Percentiles rank a stretch among this genome's conserved stretches.
Evolutionary conservation across 2,113 vertebrate species (phyloP).

Genomic region (Anolis sagrei): DNA sequence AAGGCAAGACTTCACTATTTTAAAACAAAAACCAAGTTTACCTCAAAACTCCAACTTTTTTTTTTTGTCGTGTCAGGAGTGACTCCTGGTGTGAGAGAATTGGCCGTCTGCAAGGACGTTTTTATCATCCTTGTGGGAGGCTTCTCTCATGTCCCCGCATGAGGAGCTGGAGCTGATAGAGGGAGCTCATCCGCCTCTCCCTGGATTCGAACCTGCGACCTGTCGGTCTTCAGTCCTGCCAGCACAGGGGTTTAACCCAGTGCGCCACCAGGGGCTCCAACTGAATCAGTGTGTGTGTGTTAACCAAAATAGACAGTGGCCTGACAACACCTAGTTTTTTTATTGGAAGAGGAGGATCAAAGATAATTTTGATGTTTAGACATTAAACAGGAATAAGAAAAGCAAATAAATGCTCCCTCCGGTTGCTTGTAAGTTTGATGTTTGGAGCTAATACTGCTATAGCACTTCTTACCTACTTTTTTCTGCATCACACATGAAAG

Average conservation of each 20-base stretch:
- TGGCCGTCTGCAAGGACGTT: too few species aligned
- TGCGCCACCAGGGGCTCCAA: too few species aligned
- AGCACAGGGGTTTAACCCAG: too few species aligned
- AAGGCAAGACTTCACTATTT: conserved; percentile 4
- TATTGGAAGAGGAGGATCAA: background rate
- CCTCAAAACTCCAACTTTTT: background rate
- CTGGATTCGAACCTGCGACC: too few species aligned
- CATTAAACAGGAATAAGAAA: background rate
- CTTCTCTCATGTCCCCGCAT: too few species aligned
- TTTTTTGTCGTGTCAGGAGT: too few species aligned
- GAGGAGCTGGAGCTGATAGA: too few species aligned
- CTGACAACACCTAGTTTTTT: background rate
- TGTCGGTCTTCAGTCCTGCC: too few species aligned
- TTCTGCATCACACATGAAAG: background rate
- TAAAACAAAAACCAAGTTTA: conserved; percentile 26
- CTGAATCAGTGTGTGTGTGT: background rate
- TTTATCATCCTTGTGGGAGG: too few species aligned
- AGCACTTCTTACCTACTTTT: background rate
- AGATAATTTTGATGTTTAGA: conserved; percentile 9
- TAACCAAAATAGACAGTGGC: conserved; percentile 29
- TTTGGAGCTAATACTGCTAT: background rate
- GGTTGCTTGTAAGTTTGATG: background rate
- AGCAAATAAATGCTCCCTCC: conserved; percentile 29
- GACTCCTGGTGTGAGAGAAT: too few species aligned
- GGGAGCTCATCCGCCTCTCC: too few species aligned